Base-by-base conservation (phyloP, 2,888 invertebrate genomes). In the Amblyjoppa proteus region DNA sequence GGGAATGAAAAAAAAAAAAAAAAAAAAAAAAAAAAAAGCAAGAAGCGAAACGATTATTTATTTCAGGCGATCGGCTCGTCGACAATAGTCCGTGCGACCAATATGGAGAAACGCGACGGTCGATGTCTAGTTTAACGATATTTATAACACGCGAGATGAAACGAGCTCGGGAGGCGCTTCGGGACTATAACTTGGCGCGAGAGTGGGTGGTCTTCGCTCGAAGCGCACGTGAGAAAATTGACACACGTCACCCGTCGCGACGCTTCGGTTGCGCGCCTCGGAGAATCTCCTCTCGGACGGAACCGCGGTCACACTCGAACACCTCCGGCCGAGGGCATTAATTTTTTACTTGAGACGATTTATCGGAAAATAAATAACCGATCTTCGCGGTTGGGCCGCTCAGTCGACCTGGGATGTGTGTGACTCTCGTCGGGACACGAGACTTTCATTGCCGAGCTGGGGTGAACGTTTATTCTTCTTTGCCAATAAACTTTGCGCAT, bases 191-290 rank as follows among this genome's bases (percentile, higher is more conserved):
- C 77, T 61, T 28, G 49, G 51, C 68, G 49, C 41, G 38, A 80
- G 80, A 75, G 78, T 84, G 83, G 83, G 83, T 84, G 83, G 83
- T 84, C 80, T 58, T 68, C 20, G 70, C 73, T 68, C 61, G 51
- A 51, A n/a, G 78, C 13, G 56, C 61, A 69, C 78, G 79, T 66
- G 78, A 69, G 61, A 83, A 83, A 83, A 83, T 79, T 79, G 79
- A 69, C 70, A 38, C 28, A 45, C 68, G 74, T 75, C 79, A 74
- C 61, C 61, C 73, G 58, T 16, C 64, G 49, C 25, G 68, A 78
- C 34, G 41, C 41, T 56, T 66, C 61, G 74, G 25, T 20, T 4
- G 13, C 38, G n/a, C 70, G 45, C 11, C 31, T 41, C 64, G 16
- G 56, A 70, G 79, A 45, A 53, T 75, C 38, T 41, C 11, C 51